Evolutionary conservation across 1,140 invertebrate species (phyloP), one percentile per base, ranked within the genome.

Genomic region (Conus ventricosus): DNA sequence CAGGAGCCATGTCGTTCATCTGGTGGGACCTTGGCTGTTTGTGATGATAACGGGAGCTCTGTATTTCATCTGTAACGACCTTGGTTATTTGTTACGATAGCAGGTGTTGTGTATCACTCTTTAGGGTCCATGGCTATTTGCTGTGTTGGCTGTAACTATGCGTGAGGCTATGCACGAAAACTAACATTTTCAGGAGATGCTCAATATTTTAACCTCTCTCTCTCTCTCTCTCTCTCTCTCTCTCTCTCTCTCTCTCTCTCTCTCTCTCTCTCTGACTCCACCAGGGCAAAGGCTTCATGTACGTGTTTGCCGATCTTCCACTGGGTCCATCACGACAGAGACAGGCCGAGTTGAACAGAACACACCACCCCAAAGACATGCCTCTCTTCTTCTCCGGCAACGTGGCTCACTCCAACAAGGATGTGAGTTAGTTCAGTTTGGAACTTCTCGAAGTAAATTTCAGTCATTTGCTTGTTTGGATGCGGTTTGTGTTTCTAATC

Each of bases 381-480:
- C 39, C 39, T 39, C 39, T 39, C 39, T 39, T 39, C 39, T 86
- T 86, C 57, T 71, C 63, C n/a, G 71, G 71, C 51, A 86, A 86
- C n/a, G 85, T 86, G 25, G 85, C 85, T 10, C 85, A 86, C 75
- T 86, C 85, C 55, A 84, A 84, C 51, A 54, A 51, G 60, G 20
- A 23, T 13, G 60, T 67, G 20, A 13, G 60, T 23, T 67, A 67
- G 39, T 39, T 39, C 39, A 39, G 39, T 39, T 39, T 39, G 39
- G 39, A 39, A 39, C 39, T 39, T 39, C 39, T 39, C 39, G 39
- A 39, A 39, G 0, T 39, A 39, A 39, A 39, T 39, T 39, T 39
- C 39, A 39, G 39, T 39, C 39, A 39, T 39, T 39, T 39, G 39
- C 39, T 39, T 39, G 39, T 39, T 39, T 39, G 39, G 39, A 39